Conservation (phyloP, 2,888 invertebrate genomes). For the Machimus rusticus region DNA sequence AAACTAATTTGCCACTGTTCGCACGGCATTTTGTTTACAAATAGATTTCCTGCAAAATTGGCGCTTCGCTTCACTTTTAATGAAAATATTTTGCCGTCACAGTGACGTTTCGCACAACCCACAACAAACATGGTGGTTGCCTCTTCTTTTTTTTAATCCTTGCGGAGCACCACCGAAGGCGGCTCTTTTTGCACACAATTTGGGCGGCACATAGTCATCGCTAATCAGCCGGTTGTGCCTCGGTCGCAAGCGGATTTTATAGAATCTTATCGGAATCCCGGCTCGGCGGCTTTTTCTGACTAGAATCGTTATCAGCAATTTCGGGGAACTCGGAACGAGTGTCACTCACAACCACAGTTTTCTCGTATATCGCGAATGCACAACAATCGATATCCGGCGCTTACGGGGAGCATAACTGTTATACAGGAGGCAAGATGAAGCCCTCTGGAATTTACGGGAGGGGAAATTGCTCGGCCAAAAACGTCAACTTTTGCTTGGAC, state of each 20-base stretch:
- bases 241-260: not conserved
- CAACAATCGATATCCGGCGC: conserved; percentile 12
- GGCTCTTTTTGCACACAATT: not conserved
- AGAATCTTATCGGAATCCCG: not conserved
- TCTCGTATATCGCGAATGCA: conserved; percentile 6
- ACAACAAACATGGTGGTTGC: conserved; percentile 30
- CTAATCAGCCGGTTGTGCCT: not conserved
- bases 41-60: not conserved
- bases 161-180: not conserved
- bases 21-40: not conserved
- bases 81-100: conserved; percentile 26
- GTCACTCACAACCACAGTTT: not conserved
- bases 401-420: not conserved
- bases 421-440: not conserved
- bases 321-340: not conserved
- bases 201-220: not conserved
- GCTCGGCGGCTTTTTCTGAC: not conserved
- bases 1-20: not conserved
- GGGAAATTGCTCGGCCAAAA: not conserved
- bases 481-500: not conserved
- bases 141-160: not conserved
- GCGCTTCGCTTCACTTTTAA: not conserved
- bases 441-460: not conserved
- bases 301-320: conserved; percentile 22
- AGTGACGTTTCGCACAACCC: conserved; percentile 19